Conservation (phyloP, 2,797 vertebrate species). For the Mus spretus region DNA sequence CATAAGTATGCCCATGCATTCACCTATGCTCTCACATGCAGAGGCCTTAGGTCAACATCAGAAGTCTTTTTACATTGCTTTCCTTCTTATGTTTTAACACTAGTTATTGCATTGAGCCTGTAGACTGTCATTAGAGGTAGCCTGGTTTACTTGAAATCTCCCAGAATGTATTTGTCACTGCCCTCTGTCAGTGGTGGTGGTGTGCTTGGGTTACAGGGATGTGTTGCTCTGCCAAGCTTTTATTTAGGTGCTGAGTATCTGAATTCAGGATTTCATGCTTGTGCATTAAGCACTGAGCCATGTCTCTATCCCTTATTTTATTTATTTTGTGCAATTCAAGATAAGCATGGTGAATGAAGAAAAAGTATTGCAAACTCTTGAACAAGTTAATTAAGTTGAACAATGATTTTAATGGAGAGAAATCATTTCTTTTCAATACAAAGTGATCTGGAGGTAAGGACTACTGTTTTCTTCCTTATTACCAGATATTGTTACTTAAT, state of each 20-base stretch:
- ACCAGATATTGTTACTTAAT: not conserved
- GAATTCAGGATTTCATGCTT: not conserved
- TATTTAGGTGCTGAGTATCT: not conserved
- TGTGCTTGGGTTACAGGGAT: not conserved
- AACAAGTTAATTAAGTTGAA: not conserved
- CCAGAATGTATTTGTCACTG: not conserved
- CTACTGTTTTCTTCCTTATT: not conserved
- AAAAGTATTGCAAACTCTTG: not conserved
- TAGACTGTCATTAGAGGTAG: not conserved
- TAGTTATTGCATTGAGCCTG: not conserved
- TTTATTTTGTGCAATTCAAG: not conserved
- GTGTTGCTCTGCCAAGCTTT: not conserved
- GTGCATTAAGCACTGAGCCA: not conserved
- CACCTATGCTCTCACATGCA: not conserved
- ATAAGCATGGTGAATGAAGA: not conserved
- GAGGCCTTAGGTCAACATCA: not conserved
- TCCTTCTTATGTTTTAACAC: not conserved
- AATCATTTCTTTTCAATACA: constrained; percentile 4
- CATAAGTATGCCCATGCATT: not conserved
- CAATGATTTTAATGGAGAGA: constrained; percentile 1
- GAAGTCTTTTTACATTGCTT: not conserved
- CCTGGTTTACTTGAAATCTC: not conserved
- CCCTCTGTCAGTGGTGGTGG: not conserved
- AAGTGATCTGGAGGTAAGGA: not conserved
- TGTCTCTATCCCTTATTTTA: not conserved